Evolutionary conservation across 2,888 invertebrate species (phyloP).

Genomic region (Coenonympha arcania): DNA sequence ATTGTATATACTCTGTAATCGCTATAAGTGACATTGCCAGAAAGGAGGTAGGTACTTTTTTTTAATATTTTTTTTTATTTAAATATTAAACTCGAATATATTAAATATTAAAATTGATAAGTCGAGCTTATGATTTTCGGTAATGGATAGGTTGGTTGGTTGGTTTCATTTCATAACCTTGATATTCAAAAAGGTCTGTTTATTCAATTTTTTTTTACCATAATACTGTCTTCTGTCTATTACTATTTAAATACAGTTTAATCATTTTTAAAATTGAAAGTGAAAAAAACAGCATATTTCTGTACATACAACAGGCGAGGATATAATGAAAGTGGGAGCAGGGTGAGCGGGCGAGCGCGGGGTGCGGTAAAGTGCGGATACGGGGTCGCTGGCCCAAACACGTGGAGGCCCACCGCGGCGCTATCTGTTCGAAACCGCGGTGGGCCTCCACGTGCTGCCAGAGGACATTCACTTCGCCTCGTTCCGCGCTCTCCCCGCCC

Average conservation of each 20-base stretch:
- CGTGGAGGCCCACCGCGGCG: slow-evolving; percentile 71
- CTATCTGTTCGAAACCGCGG: slow-evolving; percentile 55
- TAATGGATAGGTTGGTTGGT: no score
- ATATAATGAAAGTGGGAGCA: slow-evolving; percentile 39
- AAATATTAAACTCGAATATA: no score
- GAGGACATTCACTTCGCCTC: slow-evolving; percentile 65
- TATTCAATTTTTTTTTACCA: no score
- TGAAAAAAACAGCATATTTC: slow-evolving; percentile 20
- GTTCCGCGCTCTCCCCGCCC: slow-evolving; percentile 46
- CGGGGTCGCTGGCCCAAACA: slow-evolving; percentile 62
- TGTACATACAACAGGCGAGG: slow-evolving; percentile 24
- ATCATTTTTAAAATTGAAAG: slow-evolving; percentile 13
- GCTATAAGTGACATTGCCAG: neutral
- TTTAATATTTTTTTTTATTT: neutral
- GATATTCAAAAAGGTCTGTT: no score
- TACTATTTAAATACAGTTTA: neutral
- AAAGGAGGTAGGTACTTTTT: neutral
- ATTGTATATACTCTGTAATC: neutral
- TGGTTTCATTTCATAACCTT: no score
- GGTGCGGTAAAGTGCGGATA: slow-evolving; percentile 42
- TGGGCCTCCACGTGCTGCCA: slow-evolving; percentile 66
- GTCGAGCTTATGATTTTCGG: no score
- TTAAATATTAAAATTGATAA: no score
- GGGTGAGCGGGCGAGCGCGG: slow-evolving; percentile 42
- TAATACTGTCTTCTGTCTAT: no score